Conservation (phyloP, 2,888 invertebrate genomes). For the Oasisia sp. region DNA sequence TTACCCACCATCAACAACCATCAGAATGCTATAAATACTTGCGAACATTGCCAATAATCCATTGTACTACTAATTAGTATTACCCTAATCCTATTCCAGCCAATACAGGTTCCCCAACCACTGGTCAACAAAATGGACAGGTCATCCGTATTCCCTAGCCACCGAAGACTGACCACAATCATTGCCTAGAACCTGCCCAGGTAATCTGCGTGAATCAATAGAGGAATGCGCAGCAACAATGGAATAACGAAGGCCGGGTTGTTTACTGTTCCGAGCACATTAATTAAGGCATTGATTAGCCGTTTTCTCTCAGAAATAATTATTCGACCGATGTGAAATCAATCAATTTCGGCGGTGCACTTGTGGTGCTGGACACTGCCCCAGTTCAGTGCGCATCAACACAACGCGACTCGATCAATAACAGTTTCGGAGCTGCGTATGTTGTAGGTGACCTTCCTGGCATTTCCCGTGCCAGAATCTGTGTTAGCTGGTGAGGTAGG, state of each 20-base stretch:
- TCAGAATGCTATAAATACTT: neutral
- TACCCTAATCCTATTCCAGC: neutral
- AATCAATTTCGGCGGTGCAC: neutral
- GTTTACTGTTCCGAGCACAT: neutral
- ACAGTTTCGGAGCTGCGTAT: neutral
- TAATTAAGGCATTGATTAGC: neutral
- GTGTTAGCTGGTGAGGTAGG: neutral
- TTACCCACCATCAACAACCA: too few species aligned
- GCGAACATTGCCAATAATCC: neutral
- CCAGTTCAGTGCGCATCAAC: neutral
- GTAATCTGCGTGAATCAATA: slow-evolving; percentile 2
- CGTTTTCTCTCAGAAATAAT: slow-evolving; percentile 3
- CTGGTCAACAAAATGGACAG: neutral
- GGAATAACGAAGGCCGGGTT: neutral
- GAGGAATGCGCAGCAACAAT: neutral
- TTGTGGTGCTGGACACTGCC: neutral
- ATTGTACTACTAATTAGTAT: neutral
- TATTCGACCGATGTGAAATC: neutral
- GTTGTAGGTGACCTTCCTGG: neutral
- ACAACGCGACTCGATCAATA: neutral
- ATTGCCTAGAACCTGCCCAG: neutral
- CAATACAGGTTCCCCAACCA: neutral
- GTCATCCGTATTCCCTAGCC: neutral
- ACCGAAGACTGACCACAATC: neutral
- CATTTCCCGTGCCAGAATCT: neutral